Conservation (phyloP, 2,113 vertebrate species). For the Dolichotis patagonum region DNA sequence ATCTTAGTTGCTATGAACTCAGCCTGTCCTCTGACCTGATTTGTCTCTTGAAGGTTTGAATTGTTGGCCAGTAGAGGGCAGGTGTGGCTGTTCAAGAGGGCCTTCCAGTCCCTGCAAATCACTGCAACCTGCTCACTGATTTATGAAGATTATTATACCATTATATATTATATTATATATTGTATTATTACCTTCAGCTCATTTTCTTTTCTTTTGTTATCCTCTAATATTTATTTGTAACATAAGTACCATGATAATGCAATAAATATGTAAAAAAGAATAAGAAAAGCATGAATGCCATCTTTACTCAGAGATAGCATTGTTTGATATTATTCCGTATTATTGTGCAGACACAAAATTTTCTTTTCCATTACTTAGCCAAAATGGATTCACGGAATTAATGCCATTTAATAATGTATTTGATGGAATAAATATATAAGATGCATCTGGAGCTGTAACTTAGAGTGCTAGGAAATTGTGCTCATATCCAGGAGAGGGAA, state of each 20-base stretch:
- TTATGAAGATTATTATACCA: not conserved
- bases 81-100: not conserved
- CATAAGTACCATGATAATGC: not conserved
- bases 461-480: not conserved
- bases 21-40: not conserved
- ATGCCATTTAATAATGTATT: not conserved
- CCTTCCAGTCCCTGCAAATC: not conserved
- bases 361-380: not conserved
- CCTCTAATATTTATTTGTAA: not conserved
- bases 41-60: not conserved
- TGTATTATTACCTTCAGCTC: not conserved
- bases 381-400: not conserved
- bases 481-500: not conserved
- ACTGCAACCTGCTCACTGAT: not conserved
- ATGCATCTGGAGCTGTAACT: not conserved
- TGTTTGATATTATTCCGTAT: not conserved
- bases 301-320: not conserved
- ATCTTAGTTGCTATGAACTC: too few species aligned
- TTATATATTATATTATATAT: too few species aligned
- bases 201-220: not conserved
- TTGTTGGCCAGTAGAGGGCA: conserved; percentile 41
- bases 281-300: not conserved
- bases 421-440: not conserved
- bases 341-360: not conserved
- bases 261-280: not conserved